Percentiles rank a stretch among this genome's conserved stretches.
Conservation (phyloP, 2,113 vertebrate genomes). For the Jacana jacana region DNA sequence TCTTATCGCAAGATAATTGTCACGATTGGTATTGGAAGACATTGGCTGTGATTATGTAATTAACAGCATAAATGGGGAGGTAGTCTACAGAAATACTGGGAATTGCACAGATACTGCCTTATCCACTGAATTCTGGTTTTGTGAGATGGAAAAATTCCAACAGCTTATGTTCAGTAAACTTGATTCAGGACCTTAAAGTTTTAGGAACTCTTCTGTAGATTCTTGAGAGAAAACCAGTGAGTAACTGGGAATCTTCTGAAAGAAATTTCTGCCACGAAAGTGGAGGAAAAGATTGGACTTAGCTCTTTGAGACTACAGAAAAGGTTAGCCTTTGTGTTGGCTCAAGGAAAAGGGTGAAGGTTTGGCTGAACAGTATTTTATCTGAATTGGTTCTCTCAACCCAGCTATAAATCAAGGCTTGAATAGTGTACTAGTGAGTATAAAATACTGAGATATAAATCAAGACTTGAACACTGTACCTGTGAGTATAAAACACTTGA, state of each 20-base stretch:
- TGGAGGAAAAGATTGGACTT: neutral
- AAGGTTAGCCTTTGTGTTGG: neutral
- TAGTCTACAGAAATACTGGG: neutral
- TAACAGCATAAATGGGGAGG: neutral
- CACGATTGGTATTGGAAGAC: neutral
- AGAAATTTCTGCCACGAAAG: neutral
- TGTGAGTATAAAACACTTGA: constrained; percentile 60
- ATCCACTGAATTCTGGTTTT: neutral
- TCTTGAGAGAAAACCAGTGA: neutral
- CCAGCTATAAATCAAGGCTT: constrained; percentile 36
- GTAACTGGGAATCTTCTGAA: neutral
- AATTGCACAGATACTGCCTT: neutral
- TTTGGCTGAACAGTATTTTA: constrained; percentile 34
- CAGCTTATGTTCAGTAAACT: neutral
- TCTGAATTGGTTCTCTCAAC: constrained; percentile 41
- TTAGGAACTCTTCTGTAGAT: neutral
- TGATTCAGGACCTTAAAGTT: neutral
- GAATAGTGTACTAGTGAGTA: neutral
- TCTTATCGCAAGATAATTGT: neutral
- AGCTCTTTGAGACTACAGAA: neutral
- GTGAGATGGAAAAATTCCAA: neutral
- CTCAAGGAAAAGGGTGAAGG: neutral
- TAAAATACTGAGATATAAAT: constrained; percentile 52
- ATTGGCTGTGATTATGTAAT: neutral
- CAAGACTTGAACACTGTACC: constrained; percentile 32